A percentile compares a stretch with the other conserved stretches of the same genome.
These are phyloP conservation scores for Eublepharis macularius DNA, from an alignment of 2,113 vertebrate genomes.

Conservation along the genomic window DNA sequence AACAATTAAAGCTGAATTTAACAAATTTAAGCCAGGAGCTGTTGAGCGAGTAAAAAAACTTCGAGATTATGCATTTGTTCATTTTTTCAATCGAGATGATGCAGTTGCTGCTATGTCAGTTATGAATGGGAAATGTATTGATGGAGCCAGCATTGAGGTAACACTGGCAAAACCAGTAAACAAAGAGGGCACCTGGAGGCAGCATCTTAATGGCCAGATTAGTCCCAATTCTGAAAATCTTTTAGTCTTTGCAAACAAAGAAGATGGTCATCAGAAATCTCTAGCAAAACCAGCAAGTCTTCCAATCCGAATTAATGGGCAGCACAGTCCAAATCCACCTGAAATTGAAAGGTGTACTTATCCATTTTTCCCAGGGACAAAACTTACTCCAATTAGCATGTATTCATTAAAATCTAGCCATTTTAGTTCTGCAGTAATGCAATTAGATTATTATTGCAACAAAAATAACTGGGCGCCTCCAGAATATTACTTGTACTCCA, in stretches of 20 bases:
- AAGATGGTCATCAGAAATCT: slow-evolving; percentile 70
- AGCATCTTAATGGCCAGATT: slow-evolving; percentile 75
- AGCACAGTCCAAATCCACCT: slow-evolving; percentile 70
- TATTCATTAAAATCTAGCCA: slow-evolving; percentile 86
- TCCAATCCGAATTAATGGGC: slow-evolving; percentile 72
- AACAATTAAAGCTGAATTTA: slow-evolving; percentile 88
- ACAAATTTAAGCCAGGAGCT: slow-evolving; percentile 84
- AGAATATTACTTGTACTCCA: slow-evolving; percentile 90
- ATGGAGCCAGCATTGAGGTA: slow-evolving; percentile 89
- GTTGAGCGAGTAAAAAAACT: slow-evolving; percentile 96
- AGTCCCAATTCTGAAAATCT: slow-evolving; percentile 73
- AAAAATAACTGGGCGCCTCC: slow-evolving; percentile 88
- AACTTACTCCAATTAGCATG: slow-evolving; percentile 84
- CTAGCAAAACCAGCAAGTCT: slow-evolving; percentile 68
- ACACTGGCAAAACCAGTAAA: slow-evolving; percentile 88
- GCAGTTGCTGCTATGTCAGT: slow-evolving; percentile 83
- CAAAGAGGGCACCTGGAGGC: slow-evolving; percentile 79
- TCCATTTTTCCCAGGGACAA: slow-evolving; percentile 82
- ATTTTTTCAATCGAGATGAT: slow-evolving; percentile 90
- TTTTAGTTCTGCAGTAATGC: slow-evolving; percentile 86
- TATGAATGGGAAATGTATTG: slow-evolving; percentile 88
- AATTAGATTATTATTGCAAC: slow-evolving; percentile 90
- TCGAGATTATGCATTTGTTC: slow-evolving; percentile 93
- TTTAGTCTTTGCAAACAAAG: slow-evolving; percentile 72
- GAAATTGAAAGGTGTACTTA: slow-evolving; percentile 79